Conservation (phyloP, 2,888 invertebrate species). For the Nomada goodeniana region DNA sequence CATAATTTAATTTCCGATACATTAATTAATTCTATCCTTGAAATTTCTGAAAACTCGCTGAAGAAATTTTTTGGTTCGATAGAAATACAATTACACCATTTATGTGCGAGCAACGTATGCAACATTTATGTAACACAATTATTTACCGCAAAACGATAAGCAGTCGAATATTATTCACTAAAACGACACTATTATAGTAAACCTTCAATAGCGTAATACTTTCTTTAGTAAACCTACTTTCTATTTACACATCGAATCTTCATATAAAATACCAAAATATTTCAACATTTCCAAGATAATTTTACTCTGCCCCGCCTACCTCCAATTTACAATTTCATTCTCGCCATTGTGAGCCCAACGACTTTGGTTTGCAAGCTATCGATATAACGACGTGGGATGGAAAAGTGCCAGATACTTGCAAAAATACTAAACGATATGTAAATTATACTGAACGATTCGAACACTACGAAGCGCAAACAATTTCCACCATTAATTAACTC, state of each 20-base stretch:
- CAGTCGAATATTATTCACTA: conserved; percentile 50
- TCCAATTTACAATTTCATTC: conserved; percentile 47
- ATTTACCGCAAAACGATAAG: conserved; percentile 52
- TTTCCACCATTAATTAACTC: conserved; percentile 7
- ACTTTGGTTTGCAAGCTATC: conserved; percentile 46
- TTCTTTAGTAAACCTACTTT: conserved; percentile 71
- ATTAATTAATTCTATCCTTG: background rate
- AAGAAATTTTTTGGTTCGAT: background rate
- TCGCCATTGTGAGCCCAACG: conserved; percentile 40
- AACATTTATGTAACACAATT: conserved; percentile 23
- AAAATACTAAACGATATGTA: conserved; percentile 14
- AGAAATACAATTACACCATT: conserved; percentile 27
- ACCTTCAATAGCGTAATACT: conserved; percentile 73
- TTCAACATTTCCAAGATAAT: conserved; percentile 70
- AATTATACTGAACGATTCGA: background rate
- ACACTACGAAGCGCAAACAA: background rate
- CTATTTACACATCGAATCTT: conserved; percentile 71
- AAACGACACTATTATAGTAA: conserved; percentile 52
- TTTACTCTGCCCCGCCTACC: conserved; percentile 58
- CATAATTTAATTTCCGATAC: background rate
- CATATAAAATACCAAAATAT: conserved; percentile 74
- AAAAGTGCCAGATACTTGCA: conserved; percentile 62
- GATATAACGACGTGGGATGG: conserved; percentile 46
- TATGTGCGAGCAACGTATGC: conserved; percentile 14
- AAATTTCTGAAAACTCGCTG: background rate